Percentiles rank a stretch among this genome's conserved stretches.
These are phyloP conservation scores for Bufotes viridis DNA, from an alignment of 2,797 vertebrate species.

Conservation along the genomic window DNA sequence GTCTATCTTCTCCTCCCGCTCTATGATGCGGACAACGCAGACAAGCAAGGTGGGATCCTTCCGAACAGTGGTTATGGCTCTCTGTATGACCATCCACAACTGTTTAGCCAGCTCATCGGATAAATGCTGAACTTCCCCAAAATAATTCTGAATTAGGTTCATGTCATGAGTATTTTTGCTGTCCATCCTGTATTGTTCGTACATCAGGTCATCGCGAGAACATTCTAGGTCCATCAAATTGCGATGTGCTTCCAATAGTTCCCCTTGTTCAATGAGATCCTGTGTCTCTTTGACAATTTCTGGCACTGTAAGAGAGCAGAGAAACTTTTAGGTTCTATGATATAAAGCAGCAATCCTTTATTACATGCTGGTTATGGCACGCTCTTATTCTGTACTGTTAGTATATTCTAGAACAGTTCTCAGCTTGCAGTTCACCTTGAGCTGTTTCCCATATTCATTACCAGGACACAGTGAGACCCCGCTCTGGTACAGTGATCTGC, in stretches of 20 bases:
- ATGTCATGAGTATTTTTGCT: conserved; percentile 93
- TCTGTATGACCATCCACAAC: conserved; percentile 95
- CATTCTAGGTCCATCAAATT: conserved; percentile 96
- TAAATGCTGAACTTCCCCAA: conserved; percentile 88
- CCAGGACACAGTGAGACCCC: too few relatives aligned
- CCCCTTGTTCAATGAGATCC: conserved; percentile 88
- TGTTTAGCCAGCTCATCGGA: conserved; percentile 95
- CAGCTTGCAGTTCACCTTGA: too few relatives aligned
- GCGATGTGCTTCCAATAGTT: conserved; percentile 90
- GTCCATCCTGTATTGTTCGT: conserved; percentile 97
- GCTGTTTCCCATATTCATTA: too few relatives aligned
- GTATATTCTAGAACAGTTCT: too few relatives aligned
- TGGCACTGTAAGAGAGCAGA: conserved; percentile 78
- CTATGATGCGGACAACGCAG: conserved; percentile 94
- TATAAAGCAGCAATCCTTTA: too few relatives aligned
- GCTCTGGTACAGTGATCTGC: too few relatives aligned
- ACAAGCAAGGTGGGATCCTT: conserved; percentile 94
- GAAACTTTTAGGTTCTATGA: neutral
- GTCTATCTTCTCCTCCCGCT: conserved; percentile 95
- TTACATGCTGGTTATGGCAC: too few relatives aligned
- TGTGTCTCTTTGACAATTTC: conserved; percentile 92
- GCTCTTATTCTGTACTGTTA: too few relatives aligned
- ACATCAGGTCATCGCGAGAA: conserved; percentile 95
- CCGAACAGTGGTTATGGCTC: conserved; percentile 89
- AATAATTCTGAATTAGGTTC: conserved; percentile 91